Evolutionary conservation across 2,888 invertebrate genomes (phyloP).

Genomic region (Meteorus colon): DNA sequence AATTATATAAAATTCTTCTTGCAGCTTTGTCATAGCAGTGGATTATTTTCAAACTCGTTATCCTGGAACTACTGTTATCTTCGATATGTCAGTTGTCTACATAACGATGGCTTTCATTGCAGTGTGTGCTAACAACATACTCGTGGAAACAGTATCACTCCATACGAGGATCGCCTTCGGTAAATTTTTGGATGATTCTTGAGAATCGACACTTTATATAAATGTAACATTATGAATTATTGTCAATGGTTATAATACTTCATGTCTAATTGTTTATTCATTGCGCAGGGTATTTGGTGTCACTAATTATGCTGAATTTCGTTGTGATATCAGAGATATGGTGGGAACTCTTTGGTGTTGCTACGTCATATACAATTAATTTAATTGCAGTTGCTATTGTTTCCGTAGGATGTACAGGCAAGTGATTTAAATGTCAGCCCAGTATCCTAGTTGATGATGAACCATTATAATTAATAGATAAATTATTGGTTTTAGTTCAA

Average conservation of each 20-base stretch:
- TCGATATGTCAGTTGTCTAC: constrained; percentile 94
- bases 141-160: constrained; percentile 87
- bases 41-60: constrained; percentile 92
- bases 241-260: not conserved
- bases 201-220: constrained; percentile 14
- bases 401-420: constrained; percentile 89
- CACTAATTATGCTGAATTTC: constrained; percentile 86
- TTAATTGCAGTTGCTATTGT: constrained; percentile 89
- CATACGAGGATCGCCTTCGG: constrained; percentile 91
- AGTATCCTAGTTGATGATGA: constrained; percentile 5
- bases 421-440: constrained; percentile 16
- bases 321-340: constrained; percentile 91
- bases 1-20: constrained; percentile 59
- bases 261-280: constrained; percentile 49
- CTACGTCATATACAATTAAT: constrained; percentile 88
- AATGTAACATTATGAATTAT: not conserved
- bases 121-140: constrained; percentile 88
- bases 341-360: constrained; percentile 86
- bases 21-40: constrained; percentile 93
- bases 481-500: constrained; percentile 77
- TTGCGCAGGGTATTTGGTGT: constrained; percentile 83
- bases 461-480: constrained; percentile 31
- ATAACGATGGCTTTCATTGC: constrained; percentile 92
- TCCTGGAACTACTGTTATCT: constrained; percentile 88
- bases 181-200: constrained; percentile 65